A percentile compares a stretch with the other conserved stretches of the same genome.
Conservation (phyloP, 2,113 vertebrate species). For the Peromyscus maniculatus region DNA sequence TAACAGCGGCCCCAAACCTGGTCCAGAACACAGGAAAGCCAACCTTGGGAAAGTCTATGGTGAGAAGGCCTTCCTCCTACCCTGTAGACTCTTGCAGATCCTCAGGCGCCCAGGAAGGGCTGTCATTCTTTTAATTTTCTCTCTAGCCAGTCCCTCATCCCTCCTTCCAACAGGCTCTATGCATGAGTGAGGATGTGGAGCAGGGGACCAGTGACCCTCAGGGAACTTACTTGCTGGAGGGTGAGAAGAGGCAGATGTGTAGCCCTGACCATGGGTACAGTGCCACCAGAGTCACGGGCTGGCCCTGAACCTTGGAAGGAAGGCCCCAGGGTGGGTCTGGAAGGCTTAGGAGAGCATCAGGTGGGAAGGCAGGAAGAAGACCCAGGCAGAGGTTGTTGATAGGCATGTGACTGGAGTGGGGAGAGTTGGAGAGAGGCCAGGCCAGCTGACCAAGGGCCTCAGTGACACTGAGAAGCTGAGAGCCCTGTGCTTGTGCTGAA, state of each 20-base stretch:
- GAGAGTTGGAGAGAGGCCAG: fast-evolving
- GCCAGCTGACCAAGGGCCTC: not conserved
- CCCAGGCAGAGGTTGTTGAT: not conserved
- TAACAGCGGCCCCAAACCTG: not conserved
- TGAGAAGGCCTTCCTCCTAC: not conserved
- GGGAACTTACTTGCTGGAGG: not conserved
- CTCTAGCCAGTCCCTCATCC: not conserved
- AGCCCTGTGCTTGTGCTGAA: fast-evolving
- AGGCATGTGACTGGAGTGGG: fast-evolving
- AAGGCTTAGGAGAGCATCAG: not conserved
- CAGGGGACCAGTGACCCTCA: not conserved
- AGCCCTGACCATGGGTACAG: fast-evolving
- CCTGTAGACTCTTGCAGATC: not conserved
- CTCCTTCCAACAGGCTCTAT: not conserved
- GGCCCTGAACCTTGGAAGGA: not conserved
- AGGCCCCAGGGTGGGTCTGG: not conserved
- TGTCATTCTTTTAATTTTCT: not conserved
- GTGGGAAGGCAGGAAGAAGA: not conserved
- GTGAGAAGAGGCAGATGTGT: not conserved
- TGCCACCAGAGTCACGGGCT: not conserved
- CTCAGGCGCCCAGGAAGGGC: fast-evolving
- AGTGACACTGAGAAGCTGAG: not conserved
- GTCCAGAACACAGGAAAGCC: not conserved
- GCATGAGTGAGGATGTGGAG: not conserved
- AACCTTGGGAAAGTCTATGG: not conserved